Conservation (phyloP, 2,888 invertebrate genomes). For the Tribolium freemani region DNA sequence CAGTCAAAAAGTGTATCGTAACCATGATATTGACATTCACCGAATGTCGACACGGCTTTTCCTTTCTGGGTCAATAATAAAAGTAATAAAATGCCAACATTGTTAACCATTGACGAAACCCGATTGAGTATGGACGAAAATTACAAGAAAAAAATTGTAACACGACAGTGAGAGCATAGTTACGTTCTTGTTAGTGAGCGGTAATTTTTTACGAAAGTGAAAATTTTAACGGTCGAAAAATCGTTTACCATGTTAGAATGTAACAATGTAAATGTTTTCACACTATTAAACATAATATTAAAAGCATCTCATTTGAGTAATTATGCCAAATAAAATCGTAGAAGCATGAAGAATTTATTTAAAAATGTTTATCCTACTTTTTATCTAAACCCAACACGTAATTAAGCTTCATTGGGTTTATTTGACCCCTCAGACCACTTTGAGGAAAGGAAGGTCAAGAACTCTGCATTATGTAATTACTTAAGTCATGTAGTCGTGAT, state of each 20-base stretch:
- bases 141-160: constrained; percentile 1
- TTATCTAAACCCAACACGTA: not conserved
- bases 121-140: constrained; percentile 4
- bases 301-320: not conserved
- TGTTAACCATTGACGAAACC: constrained; percentile 5
- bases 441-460: not conserved
- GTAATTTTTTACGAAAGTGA: constrained; percentile 34
- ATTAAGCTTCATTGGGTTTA: not conserved
- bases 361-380: not conserved
- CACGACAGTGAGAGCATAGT: constrained; percentile 25
- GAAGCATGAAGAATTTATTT: not conserved
- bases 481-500: not conserved
- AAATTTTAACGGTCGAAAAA: constrained; percentile 30
- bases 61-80: constrained; percentile 42
- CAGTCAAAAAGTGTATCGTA: constrained; percentile 1
- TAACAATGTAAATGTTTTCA: constrained; percentile 18
- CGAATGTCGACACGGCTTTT: constrained; percentile 31
- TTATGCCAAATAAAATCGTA: not conserved
- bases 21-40: constrained; percentile 44
- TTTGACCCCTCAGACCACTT: not conserved
- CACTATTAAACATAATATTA: not conserved
- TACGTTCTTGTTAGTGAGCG: constrained; percentile 22
- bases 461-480: not conserved
- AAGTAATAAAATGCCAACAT: constrained; percentile 24
- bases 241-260: constrained; percentile 10